phyloP scores from a whole-genome alignment of 2,888 invertebrate species.

The Thymelicus acteon region DNA sequence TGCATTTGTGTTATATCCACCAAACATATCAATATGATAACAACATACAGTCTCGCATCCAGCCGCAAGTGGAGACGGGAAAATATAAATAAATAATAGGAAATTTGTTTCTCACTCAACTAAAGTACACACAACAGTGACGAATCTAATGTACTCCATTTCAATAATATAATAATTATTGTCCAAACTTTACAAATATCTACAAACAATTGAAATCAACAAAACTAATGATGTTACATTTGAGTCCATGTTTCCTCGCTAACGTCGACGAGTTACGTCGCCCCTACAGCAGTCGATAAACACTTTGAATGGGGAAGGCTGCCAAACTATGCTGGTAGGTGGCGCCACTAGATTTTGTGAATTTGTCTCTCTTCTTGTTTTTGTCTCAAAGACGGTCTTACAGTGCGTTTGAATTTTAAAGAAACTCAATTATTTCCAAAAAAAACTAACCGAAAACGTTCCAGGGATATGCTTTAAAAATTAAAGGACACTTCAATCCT shows the following conservation, averaged over 20 bases:
- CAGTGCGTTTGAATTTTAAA: too few relatives aligned
- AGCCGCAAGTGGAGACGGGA: constrained; percentile 24
- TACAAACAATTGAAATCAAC: constrained; percentile 64
- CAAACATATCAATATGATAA: neutral
- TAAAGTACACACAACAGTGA: constrained; percentile 46
- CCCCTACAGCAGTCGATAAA: constrained; percentile 48
- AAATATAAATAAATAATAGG: constrained; percentile 18
- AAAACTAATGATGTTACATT: constrained; percentile 47
- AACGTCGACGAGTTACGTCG: constrained; percentile 48
- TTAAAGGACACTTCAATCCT: too few relatives aligned
- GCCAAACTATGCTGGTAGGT: too few relatives aligned
- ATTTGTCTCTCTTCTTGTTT: too few relatives aligned
- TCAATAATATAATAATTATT: constrained; percentile 74
- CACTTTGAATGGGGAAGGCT: constrained; percentile 25
- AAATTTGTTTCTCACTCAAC: constrained; percentile 39
- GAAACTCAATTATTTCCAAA: too few relatives aligned
- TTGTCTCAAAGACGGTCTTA: too few relatives aligned
- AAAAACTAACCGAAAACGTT: too few relatives aligned
- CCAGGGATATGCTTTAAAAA: too few relatives aligned
- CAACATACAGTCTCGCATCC: neutral
- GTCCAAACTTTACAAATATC: constrained; percentile 80
- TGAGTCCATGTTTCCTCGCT: constrained; percentile 51
- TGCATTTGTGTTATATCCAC: neutral
- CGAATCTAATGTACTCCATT: constrained; percentile 52
- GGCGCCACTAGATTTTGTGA: too few relatives aligned